Percentiles rank a stretch among this genome's conserved stretches.
phyloP scores from a whole-genome alignment of 2,888 invertebrate species.

The Ephialtes manifestator region DNA sequence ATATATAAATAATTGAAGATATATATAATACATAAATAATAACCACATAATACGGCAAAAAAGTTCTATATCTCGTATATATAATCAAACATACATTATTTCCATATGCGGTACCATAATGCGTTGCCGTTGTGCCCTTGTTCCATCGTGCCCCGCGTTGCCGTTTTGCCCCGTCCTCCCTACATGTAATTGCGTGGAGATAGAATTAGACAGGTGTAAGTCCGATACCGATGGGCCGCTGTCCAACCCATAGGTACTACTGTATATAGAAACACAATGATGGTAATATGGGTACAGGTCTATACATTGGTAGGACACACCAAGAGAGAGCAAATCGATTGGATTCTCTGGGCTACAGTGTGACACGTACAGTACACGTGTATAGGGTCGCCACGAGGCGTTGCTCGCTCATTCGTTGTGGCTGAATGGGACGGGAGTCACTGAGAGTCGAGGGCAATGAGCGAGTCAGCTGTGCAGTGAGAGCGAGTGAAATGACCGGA shows the following conservation, averaged over 20 bases:
- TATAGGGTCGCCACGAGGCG: constrained; percentile 70
- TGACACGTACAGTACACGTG: constrained; percentile 70
- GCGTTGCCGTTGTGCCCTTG: no score
- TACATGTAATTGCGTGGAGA: neutral
- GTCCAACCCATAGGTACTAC: neutral
- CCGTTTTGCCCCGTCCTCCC: no score
- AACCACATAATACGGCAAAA: no score
- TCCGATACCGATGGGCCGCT: neutral
- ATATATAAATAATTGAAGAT: no score
- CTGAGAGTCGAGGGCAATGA: constrained; percentile 55
- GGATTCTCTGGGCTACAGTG: constrained; percentile 39
- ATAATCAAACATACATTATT: no score
- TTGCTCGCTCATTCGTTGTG: constrained; percentile 61
- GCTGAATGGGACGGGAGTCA: constrained; percentile 36
- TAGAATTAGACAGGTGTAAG: neutral
- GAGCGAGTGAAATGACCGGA: neutral
- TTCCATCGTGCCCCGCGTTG: no score
- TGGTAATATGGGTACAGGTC: neutral
- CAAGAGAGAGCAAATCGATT: constrained; percentile 38
- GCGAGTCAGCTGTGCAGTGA: constrained; percentile 40
- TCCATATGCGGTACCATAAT: no score
- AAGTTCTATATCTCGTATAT: no score
- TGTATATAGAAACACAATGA: neutral
- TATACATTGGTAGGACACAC: neutral
- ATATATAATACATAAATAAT: no score